Base-by-base conservation (phyloP, 1,140 invertebrate genomes). In the Penaeus japonicus region DNA sequence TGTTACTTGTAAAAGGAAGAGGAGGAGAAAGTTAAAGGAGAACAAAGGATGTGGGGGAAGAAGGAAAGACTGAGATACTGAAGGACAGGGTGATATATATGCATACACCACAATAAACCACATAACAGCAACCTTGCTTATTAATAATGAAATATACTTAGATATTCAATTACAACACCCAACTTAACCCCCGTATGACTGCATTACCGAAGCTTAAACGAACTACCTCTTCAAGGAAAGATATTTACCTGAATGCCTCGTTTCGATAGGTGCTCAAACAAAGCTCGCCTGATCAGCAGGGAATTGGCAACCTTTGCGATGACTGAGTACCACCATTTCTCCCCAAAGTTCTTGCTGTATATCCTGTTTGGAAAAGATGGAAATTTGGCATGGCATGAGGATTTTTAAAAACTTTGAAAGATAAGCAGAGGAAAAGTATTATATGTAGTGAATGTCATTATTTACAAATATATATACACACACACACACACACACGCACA, bases 221-320 rank as follows among this genome's bases (percentile, higher is more conserved):
- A 53, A 54, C 12, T 24, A 39, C 62, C 30, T 15, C 20, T 20
- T 77, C 18, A 65, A 65, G 39, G 80, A 89, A 39, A 30, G 90
- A 39, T 27, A 39, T 32, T 24, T 92, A 96, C 95, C 92, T 95
- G 95, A 91, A 96, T 95, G 53, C 96, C 96, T 90, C 96, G 93
- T 91, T 94, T 94, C 90, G 93, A 92, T 84, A 96, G 92, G 92
- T 96, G 95, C 85, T 93, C 92, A 91, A 96, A 95, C 89, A 96
- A 92, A 90, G 93, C 92, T 79, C 94, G 94, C 88, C 94, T 93
- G 93, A 96, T 95, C 47, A 96, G 91, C n/a, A 96, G 90, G 27
- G 93, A 92, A 91, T 93, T 94, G 81, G 93, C 90, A 57, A 90
- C 65, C 39, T 86, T 89, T 35, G 91, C 90, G 18, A 86, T 54